Evolutionary conservation across 2,797 vertebrate genomes (phyloP), one percentile per base, ranked within the genome.

Genomic region (Cyclopterus lumpus): DNA sequence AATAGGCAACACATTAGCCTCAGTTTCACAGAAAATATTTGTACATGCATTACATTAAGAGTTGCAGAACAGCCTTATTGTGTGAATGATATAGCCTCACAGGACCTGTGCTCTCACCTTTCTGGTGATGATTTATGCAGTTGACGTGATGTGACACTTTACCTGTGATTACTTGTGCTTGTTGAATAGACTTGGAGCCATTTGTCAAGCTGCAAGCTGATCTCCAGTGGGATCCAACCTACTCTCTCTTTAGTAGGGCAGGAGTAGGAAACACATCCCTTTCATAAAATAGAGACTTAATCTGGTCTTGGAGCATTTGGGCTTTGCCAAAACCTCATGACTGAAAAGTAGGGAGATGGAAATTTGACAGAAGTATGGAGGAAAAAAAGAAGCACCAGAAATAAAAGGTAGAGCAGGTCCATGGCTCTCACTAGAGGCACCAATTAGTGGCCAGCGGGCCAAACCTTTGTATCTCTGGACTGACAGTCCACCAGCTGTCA

Each of bases 401-500:
- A 63, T 40, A 34, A 60, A 42, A 59, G 28, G 5, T 28, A 46
- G n/a, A 66, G 46, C 4, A 8, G 40, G 12, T 62, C 1, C 6
- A 24, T 42, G 32, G 60, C 38, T 75, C 46, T 68, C 48, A 68
- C 65, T 32, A 36, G 20, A 81, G 9, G 51, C 40, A 68, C 8
- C 15, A 64, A 67, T 73, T 49, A 67, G 67, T 65, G 28, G 34
- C 70, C 26, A 58, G 64, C 12, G 1, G 36, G 36, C 18, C 22
- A 63, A 59, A 60, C 30, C 3, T 34, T 15, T 0, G 8, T 49
- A 44, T 58, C 44, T 28, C 61, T 48, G 38, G 72, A 66, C 68
- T 54, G 70, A 63, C 67, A 54, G 66, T 58, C 59, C 51, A 53
- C 67, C 79, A 83, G 82, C 73, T 84, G 80, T 84, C 67, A 28